A percentile compares a stretch with the other conserved stretches of the same genome.
Conservation (phyloP, 2,797 vertebrate species). For the Mastacembelus armatus region DNA sequence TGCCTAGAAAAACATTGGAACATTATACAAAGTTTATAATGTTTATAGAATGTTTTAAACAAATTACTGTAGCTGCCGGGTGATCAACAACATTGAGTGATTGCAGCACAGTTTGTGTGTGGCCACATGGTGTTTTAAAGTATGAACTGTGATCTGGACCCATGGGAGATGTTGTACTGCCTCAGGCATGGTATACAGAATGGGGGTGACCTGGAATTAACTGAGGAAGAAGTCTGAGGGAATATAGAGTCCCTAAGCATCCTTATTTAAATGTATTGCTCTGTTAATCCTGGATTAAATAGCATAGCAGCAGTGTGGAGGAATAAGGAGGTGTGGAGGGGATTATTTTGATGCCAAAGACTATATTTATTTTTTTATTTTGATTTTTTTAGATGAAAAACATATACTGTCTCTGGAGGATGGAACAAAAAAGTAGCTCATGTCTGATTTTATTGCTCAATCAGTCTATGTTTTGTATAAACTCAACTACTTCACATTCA, state of each 20-base stretch:
- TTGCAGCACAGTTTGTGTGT: constrained; percentile 40
- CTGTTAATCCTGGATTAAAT: constrained; percentile 65
- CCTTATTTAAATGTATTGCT: constrained; percentile 50
- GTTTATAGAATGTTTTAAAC: constrained; percentile 45
- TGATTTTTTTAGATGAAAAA: constrained; percentile 16
- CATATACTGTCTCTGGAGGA: constrained; percentile 5
- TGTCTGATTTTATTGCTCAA: constrained; percentile 20
- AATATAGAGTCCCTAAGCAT: constrained; percentile 58
- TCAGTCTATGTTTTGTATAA: too few species aligned
- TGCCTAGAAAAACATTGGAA: constrained; percentile 54
- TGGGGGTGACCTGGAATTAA: constrained; percentile 54
- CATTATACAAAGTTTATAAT: too few species aligned
- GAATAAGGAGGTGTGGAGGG: constrained; percentile 34
- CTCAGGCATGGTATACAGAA: constrained; percentile 27
- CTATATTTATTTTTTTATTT: constrained; percentile 46
- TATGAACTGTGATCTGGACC: constrained; percentile 28
- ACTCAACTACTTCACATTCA: too few species aligned
- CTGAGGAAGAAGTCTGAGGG: constrained; percentile 31
- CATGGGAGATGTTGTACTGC: constrained; percentile 33
- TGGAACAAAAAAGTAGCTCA: constrained; percentile 27
- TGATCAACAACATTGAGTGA: constrained; percentile 41
- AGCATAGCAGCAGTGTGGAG: constrained; percentile 32
- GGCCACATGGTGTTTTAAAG: constrained; percentile 49
- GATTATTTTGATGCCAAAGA: constrained; percentile 49
- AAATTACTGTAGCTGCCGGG: constrained; percentile 45